Percentiles rank a stretch among this genome's conserved stretches.
These are phyloP conservation scores for Lonchura striata DNA, from an alignment of 2,113 vertebrate genomes.

Conservation along the genomic window DNA sequence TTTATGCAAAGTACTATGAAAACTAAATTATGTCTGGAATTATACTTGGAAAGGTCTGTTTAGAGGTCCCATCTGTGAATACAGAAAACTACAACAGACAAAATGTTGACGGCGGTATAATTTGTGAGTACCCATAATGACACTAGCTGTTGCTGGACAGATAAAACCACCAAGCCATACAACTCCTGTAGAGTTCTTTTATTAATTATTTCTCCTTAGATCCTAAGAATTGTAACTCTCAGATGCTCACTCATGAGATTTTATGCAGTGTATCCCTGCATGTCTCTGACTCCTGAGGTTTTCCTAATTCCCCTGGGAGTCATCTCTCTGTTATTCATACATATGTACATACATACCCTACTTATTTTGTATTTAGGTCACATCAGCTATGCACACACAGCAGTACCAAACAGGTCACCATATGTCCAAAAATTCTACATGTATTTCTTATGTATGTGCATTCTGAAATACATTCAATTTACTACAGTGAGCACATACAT, in stretches of 20 bases:
- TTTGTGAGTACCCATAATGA: not conserved
- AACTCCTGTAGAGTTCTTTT: not conserved
- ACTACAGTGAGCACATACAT: not conserved
- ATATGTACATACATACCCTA: not conserved
- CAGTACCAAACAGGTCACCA: slow-evolving; percentile 40
- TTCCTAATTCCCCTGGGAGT: not conserved
- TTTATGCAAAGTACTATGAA: not conserved
- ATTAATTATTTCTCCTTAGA: not conserved
- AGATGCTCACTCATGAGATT: not conserved
- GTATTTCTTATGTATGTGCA: not conserved
- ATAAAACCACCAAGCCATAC: not conserved
- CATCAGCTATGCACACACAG: not conserved
- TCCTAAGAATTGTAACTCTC: not conserved
- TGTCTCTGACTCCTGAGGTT: not conserved
- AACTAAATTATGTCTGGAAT: not conserved
- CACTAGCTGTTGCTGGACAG: not conserved
- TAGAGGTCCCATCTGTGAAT: not conserved
- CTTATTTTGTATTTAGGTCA: slow-evolving; percentile 54
- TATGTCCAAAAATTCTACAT: slow-evolving; percentile 29
- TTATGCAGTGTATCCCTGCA: not conserved
- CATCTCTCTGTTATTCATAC: not conserved
- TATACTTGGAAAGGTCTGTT: not conserved
- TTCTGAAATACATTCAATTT: not conserved
- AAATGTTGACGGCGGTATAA: not conserved
- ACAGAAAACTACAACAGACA: not conserved